Evolutionary conservation across 2,113 vertebrate species (phyloP).

Genomic region (Hydropotes inermis): DNA sequence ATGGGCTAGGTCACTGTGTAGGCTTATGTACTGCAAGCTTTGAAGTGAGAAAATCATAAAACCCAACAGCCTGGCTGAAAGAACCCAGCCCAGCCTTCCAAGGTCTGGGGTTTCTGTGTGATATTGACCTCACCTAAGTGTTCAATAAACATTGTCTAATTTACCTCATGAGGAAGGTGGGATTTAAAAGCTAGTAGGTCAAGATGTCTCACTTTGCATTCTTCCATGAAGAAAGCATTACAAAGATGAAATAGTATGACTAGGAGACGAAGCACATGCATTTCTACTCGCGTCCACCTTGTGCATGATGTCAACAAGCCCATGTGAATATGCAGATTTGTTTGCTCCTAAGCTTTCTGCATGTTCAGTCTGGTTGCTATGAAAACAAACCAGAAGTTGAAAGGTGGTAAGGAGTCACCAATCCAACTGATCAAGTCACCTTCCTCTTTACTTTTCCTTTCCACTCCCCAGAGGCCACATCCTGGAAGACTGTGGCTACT

Average conservation of each 20-base stretch:
- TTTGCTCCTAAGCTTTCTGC: neutral
- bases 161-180: neutral
- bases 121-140: neutral
- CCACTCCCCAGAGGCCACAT: neutral
- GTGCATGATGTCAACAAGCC: neutral
- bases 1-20: neutral
- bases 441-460: neutral
- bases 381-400: neutral
- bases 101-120: neutral
- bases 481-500: neutral
- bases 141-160: neutral
- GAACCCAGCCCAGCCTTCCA: neutral
- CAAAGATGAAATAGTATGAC: neutral
- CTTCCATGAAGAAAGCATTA: neutral
- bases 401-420: neutral
- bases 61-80: neutral
- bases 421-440: rapidly evolving
- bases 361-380: neutral
- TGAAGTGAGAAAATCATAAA: neutral
- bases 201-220: neutral
- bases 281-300: neutral
- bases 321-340: neutral
- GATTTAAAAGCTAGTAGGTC: neutral
- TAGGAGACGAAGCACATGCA: rapidly evolving
- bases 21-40: neutral